Percentiles rank a stretch among this genome's conserved stretches.
phyloP scores from a whole-genome alignment of 2,113 vertebrate genomes.

The Sisor rabdophorus region DNA sequence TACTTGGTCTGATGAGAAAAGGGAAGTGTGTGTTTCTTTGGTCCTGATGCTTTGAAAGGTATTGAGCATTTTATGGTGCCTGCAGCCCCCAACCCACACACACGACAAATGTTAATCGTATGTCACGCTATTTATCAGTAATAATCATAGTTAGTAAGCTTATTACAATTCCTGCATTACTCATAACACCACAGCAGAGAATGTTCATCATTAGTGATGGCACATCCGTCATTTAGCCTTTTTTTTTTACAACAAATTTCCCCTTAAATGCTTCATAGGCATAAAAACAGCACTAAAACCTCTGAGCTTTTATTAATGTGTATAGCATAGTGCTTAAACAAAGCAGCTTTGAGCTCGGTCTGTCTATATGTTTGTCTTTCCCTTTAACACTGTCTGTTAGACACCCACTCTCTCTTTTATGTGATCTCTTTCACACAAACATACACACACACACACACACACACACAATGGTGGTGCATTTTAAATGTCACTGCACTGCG shows the following conservation, averaged over 20 bases:
- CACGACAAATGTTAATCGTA: constrained; percentile 4
- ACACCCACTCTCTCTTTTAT: constrained; percentile 21
- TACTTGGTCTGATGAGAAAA: too few relatives aligned
- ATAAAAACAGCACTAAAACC: neutral
- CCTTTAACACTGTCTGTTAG: neutral
- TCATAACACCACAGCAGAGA: constrained; percentile 60
- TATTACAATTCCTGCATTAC: constrained; percentile 70
- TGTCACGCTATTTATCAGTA: constrained; percentile 37
- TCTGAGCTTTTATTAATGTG: constrained; percentile 14
- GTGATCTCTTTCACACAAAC: neutral
- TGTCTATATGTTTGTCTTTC: constrained; percentile 14
- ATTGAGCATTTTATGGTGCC: too few relatives aligned
- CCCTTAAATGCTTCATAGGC: constrained; percentile 4
- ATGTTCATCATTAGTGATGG: constrained; percentile 23
- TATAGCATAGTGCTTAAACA: constrained; percentile 10
- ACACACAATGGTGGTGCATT: neutral
- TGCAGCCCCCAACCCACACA: neutral
- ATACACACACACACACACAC: constrained; percentile 3
- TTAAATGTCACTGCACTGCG: constrained; percentile 56
- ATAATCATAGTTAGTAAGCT: constrained; percentile 70
- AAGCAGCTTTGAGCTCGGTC: constrained; percentile 23
- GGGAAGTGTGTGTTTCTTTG: too few relatives aligned
- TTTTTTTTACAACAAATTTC: constrained; percentile 43
- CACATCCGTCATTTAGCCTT: constrained; percentile 60
- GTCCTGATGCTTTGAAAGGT: too few relatives aligned